Evolutionary conservation across 1,140 invertebrate species (phyloP).

Genomic region (Drosophila murphyi): DNA sequence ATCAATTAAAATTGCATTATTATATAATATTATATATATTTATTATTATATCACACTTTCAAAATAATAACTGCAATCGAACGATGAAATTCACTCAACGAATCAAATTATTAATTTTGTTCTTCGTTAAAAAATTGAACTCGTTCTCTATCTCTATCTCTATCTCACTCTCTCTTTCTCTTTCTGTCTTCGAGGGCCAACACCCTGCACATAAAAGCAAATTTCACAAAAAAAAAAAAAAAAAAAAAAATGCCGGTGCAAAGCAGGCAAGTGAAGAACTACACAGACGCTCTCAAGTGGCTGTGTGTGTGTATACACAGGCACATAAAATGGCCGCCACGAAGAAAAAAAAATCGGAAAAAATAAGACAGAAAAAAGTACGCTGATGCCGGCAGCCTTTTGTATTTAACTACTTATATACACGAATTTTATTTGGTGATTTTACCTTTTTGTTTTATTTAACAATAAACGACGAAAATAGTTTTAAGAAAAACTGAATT

Average conservation of each 20-base stretch:
- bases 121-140: too few species aligned
- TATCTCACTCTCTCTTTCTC: background rate
- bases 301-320: slow-evolving; percentile 29
- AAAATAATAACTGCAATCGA: background rate
- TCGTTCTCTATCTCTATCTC: background rate
- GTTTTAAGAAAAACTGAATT: slow-evolving; percentile 37
- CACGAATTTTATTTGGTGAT: background rate
- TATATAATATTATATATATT: background rate
- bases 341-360: slow-evolving; percentile 26
- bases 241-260: slow-evolving; percentile 39
- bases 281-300: slow-evolving; percentile 7
- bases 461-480: slow-evolving; percentile 43
- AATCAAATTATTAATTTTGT: background rate
- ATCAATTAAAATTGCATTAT: background rate
- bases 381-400: slow-evolving; percentile 46
- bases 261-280: slow-evolving; percentile 28
- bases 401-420: background rate
- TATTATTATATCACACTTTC: background rate
- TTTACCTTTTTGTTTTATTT: slow-evolving; percentile 43
- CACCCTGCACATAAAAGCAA: slow-evolving; percentile 44
- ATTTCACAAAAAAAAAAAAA: slow-evolving; percentile 30
- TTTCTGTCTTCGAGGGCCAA: slow-evolving; percentile 27
- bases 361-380: slow-evolving; percentile 35
- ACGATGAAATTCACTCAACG: background rate
- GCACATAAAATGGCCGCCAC: slow-evolving; percentile 46